Evolutionary conservation across 1,140 invertebrate species (phyloP).

Genomic region (Metaphire vulgaris): DNA sequence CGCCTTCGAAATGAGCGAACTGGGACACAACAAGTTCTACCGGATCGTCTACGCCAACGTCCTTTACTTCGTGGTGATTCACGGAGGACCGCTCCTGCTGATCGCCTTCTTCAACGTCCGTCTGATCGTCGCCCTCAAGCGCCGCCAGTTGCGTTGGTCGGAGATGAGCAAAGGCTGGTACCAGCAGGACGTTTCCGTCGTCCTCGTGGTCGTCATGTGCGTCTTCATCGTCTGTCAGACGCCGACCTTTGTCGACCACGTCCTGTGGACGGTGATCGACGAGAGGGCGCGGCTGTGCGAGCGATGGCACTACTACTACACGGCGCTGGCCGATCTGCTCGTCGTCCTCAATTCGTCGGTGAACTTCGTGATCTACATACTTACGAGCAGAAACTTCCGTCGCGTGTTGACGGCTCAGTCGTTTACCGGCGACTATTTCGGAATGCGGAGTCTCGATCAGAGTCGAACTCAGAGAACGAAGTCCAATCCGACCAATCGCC

Average conservation of each 20-base stretch:
- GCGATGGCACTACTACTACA: conserved; percentile 29
- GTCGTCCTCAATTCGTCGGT: conserved; percentile 24
- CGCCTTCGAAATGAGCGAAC: not conserved
- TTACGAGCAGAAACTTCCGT: conserved; percentile 26
- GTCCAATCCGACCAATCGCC: not conserved
- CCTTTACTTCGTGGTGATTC: conserved; percentile 6
- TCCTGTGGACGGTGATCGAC: conserved; percentile 22
- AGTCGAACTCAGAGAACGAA: not conserved
- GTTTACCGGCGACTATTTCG: not conserved
- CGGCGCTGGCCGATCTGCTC: conserved; percentile 20
- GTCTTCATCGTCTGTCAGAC: conserved; percentile 29
- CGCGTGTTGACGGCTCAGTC: not conserved
- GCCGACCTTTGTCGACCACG: conserved; percentile 28
- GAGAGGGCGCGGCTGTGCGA: conserved; percentile 9
- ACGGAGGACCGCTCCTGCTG: not conserved
- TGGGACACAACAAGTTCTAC: conserved; percentile 1
- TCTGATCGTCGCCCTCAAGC: not conserved
- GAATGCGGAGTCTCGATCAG: not conserved
- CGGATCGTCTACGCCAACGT: conserved; percentile 12
- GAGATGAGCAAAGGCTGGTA: conserved; percentile 14
- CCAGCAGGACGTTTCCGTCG: conserved; percentile 28
- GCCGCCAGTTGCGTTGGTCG: not conserved
- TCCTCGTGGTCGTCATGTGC: conserved; percentile 25
- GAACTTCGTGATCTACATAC: conserved; percentile 28
- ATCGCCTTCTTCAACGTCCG: not conserved